phyloP scores from a whole-genome alignment of 92 coral and sea anemone genomes.

The Parazoanthus swiftii region DNA sequence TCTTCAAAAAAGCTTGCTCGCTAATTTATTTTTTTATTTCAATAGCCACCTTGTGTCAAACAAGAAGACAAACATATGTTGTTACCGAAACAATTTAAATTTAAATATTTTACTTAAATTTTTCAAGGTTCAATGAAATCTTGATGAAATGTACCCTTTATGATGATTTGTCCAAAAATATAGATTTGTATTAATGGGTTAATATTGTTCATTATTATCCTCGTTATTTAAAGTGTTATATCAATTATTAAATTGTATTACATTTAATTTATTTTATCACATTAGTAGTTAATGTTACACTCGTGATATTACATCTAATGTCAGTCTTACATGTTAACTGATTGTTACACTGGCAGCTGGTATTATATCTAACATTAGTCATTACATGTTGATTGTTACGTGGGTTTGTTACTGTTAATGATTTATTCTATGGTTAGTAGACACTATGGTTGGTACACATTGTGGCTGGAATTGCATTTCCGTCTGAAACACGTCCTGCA shows the following conservation, averaged over 20 bases:
- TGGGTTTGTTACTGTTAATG: background rate
- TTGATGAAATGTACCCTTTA: background rate
- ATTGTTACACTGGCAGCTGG: background rate
- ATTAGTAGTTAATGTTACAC: background rate
- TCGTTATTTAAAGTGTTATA: slow-evolving; percentile 1
- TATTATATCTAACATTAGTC: background rate
- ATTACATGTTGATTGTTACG: background rate
- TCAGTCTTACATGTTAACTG: background rate
- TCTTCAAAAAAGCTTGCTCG: background rate
- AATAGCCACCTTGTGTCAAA: background rate
- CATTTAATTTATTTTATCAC: background rate
- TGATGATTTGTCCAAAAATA: background rate
- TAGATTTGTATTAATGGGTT: background rate
- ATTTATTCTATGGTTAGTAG: background rate
- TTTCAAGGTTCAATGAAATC: too few relatives aligned
- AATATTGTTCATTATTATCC: too few relatives aligned
- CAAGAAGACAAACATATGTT: background rate
- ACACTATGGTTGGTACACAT: slow-evolving; percentile 17
- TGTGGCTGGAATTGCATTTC: slow-evolving; percentile 17
- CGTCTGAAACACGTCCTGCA: slow-evolving; percentile 19
- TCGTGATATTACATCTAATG: background rate
- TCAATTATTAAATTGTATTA: background rate
- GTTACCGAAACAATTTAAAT: too few relatives aligned
- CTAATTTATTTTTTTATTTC: background rate
- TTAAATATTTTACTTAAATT: background rate